phyloP scores from a whole-genome alignment of 2,888 invertebrate genomes.

The Patella caerulea region DNA sequence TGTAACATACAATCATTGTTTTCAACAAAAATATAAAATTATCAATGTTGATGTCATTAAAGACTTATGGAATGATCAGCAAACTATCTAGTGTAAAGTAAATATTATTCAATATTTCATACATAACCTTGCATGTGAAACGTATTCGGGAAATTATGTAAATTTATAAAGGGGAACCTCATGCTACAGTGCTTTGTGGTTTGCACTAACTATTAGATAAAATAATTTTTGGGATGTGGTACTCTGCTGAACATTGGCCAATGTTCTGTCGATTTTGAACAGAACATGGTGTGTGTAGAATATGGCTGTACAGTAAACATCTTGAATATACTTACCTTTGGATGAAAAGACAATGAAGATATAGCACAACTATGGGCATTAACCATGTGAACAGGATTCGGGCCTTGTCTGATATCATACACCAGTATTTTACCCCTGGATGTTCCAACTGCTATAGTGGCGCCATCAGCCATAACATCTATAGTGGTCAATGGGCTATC shows the following conservation, averaged over 20 bases:
- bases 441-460: slow-evolving; percentile 69
- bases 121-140: no score
- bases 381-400: slow-evolving; percentile 53
- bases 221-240: no score
- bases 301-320: slow-evolving; percentile 12
- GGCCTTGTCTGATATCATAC: slow-evolving; percentile 68
- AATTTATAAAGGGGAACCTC: no score
- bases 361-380: slow-evolving; percentile 68
- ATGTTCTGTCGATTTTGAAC: slow-evolving; percentile 24
- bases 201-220: no score
- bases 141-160: no score
- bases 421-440: slow-evolving; percentile 68
- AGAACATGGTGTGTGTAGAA: not conserved
- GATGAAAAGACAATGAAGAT: slow-evolving; percentile 59
- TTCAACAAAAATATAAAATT: no score
- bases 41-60: no score
- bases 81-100: no score
- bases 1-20: not conserved
- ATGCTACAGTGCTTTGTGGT: no score
- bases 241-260: slow-evolving; percentile 21
- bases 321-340: slow-evolving; percentile 34
- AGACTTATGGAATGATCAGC: no score
- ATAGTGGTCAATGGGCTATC: slow-evolving; percentile 68
- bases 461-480: slow-evolving; percentile 66
- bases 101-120: no score